phyloP scores from a whole-genome alignment of 2,113 vertebrate species.

The Centropristis striata region DNA sequence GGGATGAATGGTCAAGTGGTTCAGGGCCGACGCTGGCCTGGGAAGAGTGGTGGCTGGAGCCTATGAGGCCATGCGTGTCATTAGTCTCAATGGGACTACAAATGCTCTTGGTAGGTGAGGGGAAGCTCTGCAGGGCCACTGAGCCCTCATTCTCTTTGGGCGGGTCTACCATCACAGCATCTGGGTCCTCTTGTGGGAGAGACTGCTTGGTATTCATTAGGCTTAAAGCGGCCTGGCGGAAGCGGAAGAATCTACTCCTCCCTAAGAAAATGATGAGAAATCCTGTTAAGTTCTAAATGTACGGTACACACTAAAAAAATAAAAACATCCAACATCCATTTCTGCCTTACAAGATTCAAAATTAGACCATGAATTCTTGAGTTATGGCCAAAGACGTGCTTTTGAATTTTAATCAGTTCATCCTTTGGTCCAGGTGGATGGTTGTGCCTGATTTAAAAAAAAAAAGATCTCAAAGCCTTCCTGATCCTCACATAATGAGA shows the following conservation, averaged over 20 bases:
- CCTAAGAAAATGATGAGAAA: constrained; percentile 47
- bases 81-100: constrained; percentile 93
- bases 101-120: constrained; percentile 93
- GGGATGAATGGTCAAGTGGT: constrained; percentile 95
- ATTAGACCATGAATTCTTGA: too few species aligned
- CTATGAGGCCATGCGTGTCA: constrained; percentile 95
- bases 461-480: too few species aligned
- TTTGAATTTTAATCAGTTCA: too few species aligned
- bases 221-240: constrained; percentile 92
- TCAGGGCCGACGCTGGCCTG: constrained; percentile 89
- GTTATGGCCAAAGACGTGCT: too few species aligned
- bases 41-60: constrained; percentile 91
- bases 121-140: constrained; percentile 93
- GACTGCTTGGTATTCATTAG: constrained; percentile 94
- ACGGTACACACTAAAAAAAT: not conserved
- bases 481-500: too few species aligned
- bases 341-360: too few species aligned
- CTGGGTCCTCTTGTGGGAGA: constrained; percentile 96
- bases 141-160: constrained; percentile 93
- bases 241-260: constrained; percentile 92
- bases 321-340: not conserved
- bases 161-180: constrained; percentile 94
- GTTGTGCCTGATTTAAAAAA: too few species aligned
- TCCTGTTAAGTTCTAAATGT: not conserved
- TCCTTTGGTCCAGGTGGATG: too few species aligned